Conservation (phyloP, 1,140 invertebrate genomes). For the Globodera ellingtonae region DNA sequence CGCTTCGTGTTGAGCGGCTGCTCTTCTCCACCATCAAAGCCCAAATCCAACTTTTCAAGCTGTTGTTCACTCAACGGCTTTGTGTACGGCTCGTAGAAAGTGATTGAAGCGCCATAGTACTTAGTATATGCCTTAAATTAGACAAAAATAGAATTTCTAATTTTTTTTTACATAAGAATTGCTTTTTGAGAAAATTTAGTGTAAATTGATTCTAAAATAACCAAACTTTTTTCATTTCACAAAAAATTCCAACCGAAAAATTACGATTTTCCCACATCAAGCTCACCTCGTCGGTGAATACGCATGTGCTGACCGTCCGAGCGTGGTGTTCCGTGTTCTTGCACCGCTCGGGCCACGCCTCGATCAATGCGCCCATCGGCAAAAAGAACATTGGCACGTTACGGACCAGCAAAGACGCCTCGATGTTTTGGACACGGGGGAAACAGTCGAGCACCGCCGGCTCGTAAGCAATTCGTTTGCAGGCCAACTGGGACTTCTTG, state of each 20-base stretch:
- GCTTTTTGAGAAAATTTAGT: too few relatives aligned
- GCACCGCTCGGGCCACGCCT: slow-evolving; percentile 87
- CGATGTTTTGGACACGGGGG: slow-evolving; percentile 73
- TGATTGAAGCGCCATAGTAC: slow-evolving; percentile 87
- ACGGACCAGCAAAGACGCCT: slow-evolving; percentile 79
- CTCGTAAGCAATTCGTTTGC: slow-evolving; percentile 71
- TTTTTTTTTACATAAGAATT: too few relatives aligned
- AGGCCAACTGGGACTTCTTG: slow-evolving; percentile 96
- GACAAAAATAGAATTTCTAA: too few relatives aligned
- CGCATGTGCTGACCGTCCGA: slow-evolving; percentile 94
- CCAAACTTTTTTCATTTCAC: too few relatives aligned
- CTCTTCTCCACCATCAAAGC: slow-evolving; percentile 65
- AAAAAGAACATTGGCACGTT: slow-evolving; percentile 94
- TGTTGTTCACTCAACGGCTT: slow-evolving; percentile 75
- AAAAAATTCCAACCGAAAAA: too few relatives aligned
- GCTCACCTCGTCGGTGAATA: slow-evolving; percentile 81
- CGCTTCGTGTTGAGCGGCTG: slow-evolving; percentile 75
- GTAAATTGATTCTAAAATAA: too few relatives aligned
- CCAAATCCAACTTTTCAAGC: slow-evolving; percentile 72
- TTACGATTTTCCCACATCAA: neutral
- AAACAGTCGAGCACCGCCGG: slow-evolving; percentile 67
- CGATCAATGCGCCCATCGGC: slow-evolving; percentile 96
- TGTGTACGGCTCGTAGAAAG: slow-evolving; percentile 87
- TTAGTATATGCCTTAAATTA: slow-evolving; percentile 56
- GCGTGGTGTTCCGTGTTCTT: slow-evolving; percentile 72